phyloP scores from a whole-genome alignment of 1,140 invertebrate genomes.

The Rhynchophorus ferrugineus region DNA sequence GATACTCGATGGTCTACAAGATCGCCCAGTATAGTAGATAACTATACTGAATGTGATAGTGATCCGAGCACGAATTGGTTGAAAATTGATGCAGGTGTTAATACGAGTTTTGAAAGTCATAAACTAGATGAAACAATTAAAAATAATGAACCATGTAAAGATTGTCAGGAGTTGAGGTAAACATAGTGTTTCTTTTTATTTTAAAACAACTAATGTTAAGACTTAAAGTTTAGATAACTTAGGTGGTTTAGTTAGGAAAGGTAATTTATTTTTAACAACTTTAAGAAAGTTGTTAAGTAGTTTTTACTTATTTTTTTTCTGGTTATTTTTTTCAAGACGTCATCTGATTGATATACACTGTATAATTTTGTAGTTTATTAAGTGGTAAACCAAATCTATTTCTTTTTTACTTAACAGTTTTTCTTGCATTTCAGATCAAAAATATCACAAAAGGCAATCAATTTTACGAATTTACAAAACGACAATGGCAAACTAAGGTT shows the following conservation, averaged over 20 bases:
- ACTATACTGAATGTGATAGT: constrained; percentile 19
- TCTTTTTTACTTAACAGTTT: neutral
- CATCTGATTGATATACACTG: too few relatives aligned
- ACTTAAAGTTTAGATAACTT: too few relatives aligned
- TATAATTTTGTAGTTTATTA: too few relatives aligned
- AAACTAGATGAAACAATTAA: constrained; percentile 11
- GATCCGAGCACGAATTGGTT: constrained; percentile 1
- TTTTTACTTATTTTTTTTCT: too few relatives aligned
- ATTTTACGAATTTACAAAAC: neutral
- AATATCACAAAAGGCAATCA: neutral
- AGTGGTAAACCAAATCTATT: too few relatives aligned
- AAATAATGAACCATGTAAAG: constrained; percentile 3
- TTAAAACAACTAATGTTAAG: too few relatives aligned
- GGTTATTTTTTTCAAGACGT: too few relatives aligned
- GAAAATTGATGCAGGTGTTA: constrained; percentile 18
- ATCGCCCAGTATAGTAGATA: constrained; percentile 11
- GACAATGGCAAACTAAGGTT: constrained; percentile 6
- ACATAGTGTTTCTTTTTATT: too few relatives aligned
- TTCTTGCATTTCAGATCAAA: constrained; percentile 2
- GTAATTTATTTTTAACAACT: too few relatives aligned
- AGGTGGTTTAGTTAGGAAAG: too few relatives aligned
- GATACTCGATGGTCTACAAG: constrained; percentile 19
- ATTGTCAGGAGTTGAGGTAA: constrained; percentile 15
- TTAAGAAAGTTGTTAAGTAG: too few relatives aligned
- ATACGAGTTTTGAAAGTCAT: constrained; percentile 15